phyloP scores from a whole-genome alignment of 1,140 invertebrate species.

The Maniola jurtina region DNA sequence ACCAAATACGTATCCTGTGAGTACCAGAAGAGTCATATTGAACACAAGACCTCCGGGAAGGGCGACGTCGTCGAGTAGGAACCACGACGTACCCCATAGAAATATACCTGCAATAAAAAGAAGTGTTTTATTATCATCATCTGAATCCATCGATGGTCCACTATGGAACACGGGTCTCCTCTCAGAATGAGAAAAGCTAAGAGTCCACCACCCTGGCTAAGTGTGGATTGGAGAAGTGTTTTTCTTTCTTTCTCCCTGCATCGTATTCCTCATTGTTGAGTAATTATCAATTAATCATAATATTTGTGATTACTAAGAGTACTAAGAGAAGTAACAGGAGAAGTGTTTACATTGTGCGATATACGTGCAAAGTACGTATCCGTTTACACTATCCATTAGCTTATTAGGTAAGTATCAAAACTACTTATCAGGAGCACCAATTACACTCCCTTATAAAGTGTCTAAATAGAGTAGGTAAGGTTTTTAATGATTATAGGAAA shows the following conservation, averaged over 20 bases:
- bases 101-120: conserved; percentile 77
- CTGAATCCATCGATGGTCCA: not conserved
- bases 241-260: no score
- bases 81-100: conserved; percentile 86
- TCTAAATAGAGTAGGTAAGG: no score
- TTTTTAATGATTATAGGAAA: no score
- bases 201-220: not conserved
- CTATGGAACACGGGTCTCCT: not conserved
- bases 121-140: not conserved
- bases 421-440: not conserved
- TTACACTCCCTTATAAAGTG: no score
- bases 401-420: not conserved
- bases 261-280: no score
- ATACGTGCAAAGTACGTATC: not conserved
- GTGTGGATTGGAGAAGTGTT: no score
- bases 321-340: no score
- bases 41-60: conserved; percentile 88
- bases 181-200: not conserved
- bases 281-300: no score
- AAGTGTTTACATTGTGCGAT: not conserved
- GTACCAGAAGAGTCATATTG: conserved; percentile 83
- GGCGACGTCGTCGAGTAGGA: conserved; percentile 85
- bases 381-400: not conserved
- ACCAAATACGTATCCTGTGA: conserved; percentile 89
- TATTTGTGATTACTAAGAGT: no score